Evolutionary conservation across 2,888 invertebrate species (phyloP).

Genomic region (Epirrhoe tristata): DNA sequence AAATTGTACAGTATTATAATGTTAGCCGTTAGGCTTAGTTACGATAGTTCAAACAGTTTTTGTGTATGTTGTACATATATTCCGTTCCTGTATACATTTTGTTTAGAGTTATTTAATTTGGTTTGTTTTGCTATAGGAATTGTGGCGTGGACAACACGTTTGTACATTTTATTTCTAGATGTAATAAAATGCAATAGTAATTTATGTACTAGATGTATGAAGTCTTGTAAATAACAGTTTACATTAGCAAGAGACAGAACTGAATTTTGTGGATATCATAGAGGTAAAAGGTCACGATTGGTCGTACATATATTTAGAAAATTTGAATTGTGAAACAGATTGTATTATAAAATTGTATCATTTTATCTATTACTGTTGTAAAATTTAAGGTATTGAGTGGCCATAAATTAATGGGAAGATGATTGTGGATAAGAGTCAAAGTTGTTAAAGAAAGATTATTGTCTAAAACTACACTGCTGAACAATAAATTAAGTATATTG

Average conservation of each 20-base stretch:
- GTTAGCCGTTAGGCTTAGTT: constrained; percentile 75
- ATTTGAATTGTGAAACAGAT: constrained; percentile 52
- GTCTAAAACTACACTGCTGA: neutral
- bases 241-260: constrained; percentile 58
- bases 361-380: constrained; percentile 71
- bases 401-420: constrained; percentile 70
- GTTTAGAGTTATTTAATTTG: constrained; percentile 58
- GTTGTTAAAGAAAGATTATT: constrained; percentile 7
- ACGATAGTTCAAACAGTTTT: constrained; percentile 73
- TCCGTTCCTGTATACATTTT: constrained; percentile 81
- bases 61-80: constrained; percentile 82
- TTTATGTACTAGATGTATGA: constrained; percentile 81
- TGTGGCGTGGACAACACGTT: constrained; percentile 76
- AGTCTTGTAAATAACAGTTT: constrained; percentile 78
- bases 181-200: constrained; percentile 84
- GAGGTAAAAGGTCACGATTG: constrained; percentile 64
- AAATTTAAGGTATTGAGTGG: constrained; percentile 80
- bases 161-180: constrained; percentile 80
- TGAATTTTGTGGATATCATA: constrained; percentile 59
- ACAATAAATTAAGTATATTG: neutral
- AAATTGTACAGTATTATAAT: constrained; percentile 85
- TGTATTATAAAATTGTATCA: constrained; percentile 66
- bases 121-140: constrained; percentile 69
- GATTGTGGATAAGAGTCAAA: constrained; percentile 56
- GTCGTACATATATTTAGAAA: constrained; percentile 46